phyloP scores from a whole-genome alignment of 2,113 vertebrate species.

The Oxyruncus cristatus region DNA sequence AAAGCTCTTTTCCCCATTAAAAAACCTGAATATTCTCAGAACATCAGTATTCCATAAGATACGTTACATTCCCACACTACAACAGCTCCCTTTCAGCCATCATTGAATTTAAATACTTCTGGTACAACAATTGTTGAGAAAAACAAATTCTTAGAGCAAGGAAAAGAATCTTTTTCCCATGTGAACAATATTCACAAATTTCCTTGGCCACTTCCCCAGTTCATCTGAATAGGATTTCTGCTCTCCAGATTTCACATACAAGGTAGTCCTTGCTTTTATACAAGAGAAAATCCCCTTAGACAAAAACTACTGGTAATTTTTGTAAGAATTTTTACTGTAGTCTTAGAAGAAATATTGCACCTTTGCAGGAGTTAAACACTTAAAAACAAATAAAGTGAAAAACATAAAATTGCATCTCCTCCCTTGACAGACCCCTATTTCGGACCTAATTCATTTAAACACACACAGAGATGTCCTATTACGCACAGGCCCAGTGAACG shows the following conservation, averaged over 20 bases:
- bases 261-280: not conserved
- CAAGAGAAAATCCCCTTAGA: not conserved
- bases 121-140: not conserved
- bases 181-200: not conserved
- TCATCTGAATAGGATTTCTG: not conserved
- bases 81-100: not conserved
- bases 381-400: conserved; percentile 8
- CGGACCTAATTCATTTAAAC: not conserved
- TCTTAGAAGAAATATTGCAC: not conserved
- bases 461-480: not conserved
- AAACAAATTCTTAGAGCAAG: not conserved
- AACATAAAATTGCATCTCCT: conserved; percentile 29
- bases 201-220: not conserved
- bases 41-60: not conserved
- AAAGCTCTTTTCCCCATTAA: not conserved
- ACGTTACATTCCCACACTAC: not conserved
- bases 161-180: not conserved
- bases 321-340: not conserved
- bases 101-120: not conserved
- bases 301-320: not conserved
- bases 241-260: not conserved
- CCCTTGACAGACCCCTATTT: not conserved
- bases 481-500: not conserved
- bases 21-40: not conserved
- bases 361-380: not conserved